Evolutionary conservation across 2,888 invertebrate genomes (phyloP).

Genomic region (Carcina quercana): DNA sequence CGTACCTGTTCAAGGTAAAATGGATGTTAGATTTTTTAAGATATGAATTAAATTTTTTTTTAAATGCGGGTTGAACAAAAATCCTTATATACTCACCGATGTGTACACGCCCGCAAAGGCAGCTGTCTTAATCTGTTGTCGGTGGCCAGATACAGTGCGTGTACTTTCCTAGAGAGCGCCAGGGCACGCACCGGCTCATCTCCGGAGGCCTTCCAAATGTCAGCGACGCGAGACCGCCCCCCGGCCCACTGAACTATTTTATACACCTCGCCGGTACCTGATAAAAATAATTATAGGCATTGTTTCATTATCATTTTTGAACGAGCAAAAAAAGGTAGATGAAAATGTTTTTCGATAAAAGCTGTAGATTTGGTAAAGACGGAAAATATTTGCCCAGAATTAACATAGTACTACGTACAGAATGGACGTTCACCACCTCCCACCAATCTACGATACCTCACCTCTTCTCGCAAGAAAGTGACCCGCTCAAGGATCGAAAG

Average conservation of each 20-base stretch:
- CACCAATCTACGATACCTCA: too few species aligned
- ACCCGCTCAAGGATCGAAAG: too few species aligned
- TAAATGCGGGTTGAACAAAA: not conserved
- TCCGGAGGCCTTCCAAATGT: constrained; percentile 74
- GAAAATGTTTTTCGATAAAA: not conserved
- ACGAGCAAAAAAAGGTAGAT: not conserved
- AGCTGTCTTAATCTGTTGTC: constrained; percentile 61
- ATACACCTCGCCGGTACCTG: constrained; percentile 76
- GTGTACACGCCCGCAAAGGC: constrained; percentile 6
- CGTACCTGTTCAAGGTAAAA: constrained; percentile 51
- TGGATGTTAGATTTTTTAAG: not conserved
- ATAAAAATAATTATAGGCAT: not conserved
- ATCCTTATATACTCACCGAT: constrained; percentile 4
- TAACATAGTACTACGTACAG: too few species aligned
- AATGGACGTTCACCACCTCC: too few species aligned
- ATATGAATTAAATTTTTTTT: not conserved
- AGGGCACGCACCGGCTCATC: constrained; percentile 74
- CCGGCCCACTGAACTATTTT: constrained; percentile 78
- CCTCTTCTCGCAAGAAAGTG: too few species aligned
- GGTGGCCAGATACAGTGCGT: constrained; percentile 76
- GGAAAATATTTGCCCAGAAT: too few species aligned
- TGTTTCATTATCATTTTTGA: too few species aligned
- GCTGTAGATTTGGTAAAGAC: not conserved
- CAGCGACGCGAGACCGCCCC: constrained; percentile 70
- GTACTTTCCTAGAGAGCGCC: constrained; percentile 69